Base-by-base conservation (phyloP, 2,113 vertebrate species). In the Bettongia penicillata region DNA sequence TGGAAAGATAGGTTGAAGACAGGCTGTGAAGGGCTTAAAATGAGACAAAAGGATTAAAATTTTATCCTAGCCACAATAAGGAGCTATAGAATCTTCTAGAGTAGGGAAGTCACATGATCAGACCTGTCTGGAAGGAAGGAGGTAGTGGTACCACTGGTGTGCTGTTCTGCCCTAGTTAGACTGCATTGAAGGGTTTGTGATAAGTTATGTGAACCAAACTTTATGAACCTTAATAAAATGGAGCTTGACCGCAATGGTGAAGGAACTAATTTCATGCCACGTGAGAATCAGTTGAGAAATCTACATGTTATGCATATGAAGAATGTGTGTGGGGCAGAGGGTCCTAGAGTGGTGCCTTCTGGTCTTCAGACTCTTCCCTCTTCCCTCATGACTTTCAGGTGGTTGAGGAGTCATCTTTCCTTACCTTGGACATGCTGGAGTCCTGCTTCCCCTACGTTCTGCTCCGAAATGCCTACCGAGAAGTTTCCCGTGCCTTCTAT, bases 391-490 rank as follows among this genome's bases (percentile, higher is more conserved):
- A 96, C 50, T 97, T 97, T 8, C 95, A 99, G 99, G 99, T 99
- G 6, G 99, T 99, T 96, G 99, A 99, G 16, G 99, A 99, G 95
- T 99, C 99, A 6, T 98, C 99, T 0, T 99, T 99, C 98, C 98
- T 99, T 95, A 99, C 98, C 37, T 98, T 99, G 95, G 99, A 99
- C 98, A 99, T 99, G 99, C 97, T 99, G 98, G 99, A 99, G 98
- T 98, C 98, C 97, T 99, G 99, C 96, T 99, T 99, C 96, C 99
- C 99, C 0, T 99, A 99, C 0, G 99, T 99, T 37, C 98, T 99
- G 53, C 99, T 99, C 50, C 98, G 99, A 51, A 99, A 99, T 28
- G 99, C 99, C 84, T 99, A 99, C 98, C 99, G 99, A 68, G 99
- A 99, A 92, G 99, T 99, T 57, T 99, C 99, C 98, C 98, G 98